phyloP scores from a whole-genome alignment of 1,140 invertebrate genomes.

The Aricia agestis region DNA sequence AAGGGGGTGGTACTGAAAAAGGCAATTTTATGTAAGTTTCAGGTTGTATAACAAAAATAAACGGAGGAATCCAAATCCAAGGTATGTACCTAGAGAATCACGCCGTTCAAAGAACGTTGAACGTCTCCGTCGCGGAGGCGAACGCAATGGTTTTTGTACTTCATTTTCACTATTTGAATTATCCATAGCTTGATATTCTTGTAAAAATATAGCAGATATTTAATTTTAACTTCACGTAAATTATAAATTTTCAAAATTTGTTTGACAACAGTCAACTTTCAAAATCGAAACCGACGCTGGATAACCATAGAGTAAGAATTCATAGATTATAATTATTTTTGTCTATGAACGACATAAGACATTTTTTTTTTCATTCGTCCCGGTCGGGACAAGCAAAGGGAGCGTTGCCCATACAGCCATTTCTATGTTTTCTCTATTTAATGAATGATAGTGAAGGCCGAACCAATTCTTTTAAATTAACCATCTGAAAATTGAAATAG shows the following conservation, averaged over 20 bases:
- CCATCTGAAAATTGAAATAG: too few relatives aligned
- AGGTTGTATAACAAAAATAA: conserved; percentile 1
- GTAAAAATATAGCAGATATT: conserved; percentile 16
- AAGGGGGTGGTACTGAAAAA: conserved; percentile 45
- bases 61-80: conserved; percentile 15
- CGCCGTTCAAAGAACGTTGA: conserved; percentile 65
- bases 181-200: conserved; percentile 43
- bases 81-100: conserved; percentile 52
- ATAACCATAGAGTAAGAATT: neutral
- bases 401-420: too few relatives aligned
- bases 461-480: too few relatives aligned
- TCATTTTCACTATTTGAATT: conserved; percentile 46
- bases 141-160: conserved; percentile 43
- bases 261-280: conserved; percentile 8
- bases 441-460: too few relatives aligned
- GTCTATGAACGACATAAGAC: too few relatives aligned
- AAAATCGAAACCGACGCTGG: neutral
- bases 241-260: neutral
- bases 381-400: too few relatives aligned
- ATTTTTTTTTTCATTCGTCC: too few relatives aligned
- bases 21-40: conserved; percentile 12
- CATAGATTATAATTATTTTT: too few relatives aligned
- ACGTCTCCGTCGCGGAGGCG: conserved; percentile 55
- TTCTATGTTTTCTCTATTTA: too few relatives aligned
- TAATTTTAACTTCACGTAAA: neutral